Evolutionary conservation across 2,113 vertebrate genomes (phyloP), one percentile per base, ranked within the genome.

Genomic region (Prochilodus magdalenae): DNA sequence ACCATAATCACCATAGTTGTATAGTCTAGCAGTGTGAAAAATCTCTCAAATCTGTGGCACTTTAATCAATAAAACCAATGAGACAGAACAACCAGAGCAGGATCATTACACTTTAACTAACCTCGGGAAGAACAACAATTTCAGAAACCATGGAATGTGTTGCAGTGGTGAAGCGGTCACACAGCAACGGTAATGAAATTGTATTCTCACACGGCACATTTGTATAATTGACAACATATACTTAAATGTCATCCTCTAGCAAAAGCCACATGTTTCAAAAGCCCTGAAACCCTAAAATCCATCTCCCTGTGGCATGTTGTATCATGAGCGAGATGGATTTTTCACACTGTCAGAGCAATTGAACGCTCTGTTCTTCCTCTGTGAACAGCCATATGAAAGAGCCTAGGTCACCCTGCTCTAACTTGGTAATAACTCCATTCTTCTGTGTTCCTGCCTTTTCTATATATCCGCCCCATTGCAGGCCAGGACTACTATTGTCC

Each of bases 381-480:
- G 16, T 16, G 36, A 73, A 57, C 51, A 72, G 67, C 40, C 55
- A 62, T 72, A 8, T 60, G 57, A 63, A 40, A 30, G 57, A 51
- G 69, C 63, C 79, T n/a, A 65, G 70, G 79, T 80, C 79, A 73
- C 59, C 70, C 27, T 36, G 70, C 40, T 65, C 70, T 51, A 73
- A 73, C 27, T 33, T 73, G 29, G 40, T 63, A 73, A 80, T 80
- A 73, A 49, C 59, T 51, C 26, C 13, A 73, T 73, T 80, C 59
- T 80, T 73, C 57, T 63, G 15, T 65, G 79, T 55, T 73, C 27
- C 44, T 40, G 15, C 26, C 47, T 29, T 67, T 73, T 80, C 53
- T 47, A 47, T 5, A 49, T 49, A 26, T 49, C 55, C 47, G 67
- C n/a, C n/a, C 60, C 12, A 71, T 71, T 36, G 30, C 77, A 79